Conservation (phyloP, 2,888 invertebrate genomes). For the Digitonthophagus gazella region DNA sequence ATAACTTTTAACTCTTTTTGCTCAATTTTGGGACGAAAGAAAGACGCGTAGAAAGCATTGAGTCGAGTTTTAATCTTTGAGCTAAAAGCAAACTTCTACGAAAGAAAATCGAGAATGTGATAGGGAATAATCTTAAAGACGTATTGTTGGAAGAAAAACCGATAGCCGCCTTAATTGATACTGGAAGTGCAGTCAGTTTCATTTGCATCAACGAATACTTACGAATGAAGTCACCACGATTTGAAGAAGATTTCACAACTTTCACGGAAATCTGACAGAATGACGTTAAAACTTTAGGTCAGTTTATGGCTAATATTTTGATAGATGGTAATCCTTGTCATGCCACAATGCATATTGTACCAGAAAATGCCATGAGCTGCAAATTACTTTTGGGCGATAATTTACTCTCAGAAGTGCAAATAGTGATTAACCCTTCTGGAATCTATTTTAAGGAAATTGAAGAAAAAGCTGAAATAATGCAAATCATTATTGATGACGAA, state of each 20-base stretch:
- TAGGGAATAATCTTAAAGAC: background rate
- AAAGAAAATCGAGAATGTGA: background rate
- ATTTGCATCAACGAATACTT: background rate
- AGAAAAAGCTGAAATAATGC: background rate
- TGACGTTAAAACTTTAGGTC: constrained; percentile 17
- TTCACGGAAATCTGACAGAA: constrained; percentile 19
- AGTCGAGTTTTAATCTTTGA: no score
- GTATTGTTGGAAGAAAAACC: background rate
- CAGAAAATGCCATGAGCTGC: constrained; percentile 13
- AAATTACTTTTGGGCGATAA: constrained; percentile 19
- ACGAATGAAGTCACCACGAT: background rate
- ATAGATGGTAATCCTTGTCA: no score
- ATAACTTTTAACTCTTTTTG: no score
- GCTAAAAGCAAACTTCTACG: no score
- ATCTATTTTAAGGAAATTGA: background rate
- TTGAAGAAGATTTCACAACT: constrained; percentile 14
- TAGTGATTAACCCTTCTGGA: background rate
- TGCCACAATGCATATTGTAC: constrained; percentile 23
- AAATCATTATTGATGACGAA: constrained; percentile 3
- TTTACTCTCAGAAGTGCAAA: constrained; percentile 1
- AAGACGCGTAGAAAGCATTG: no score
- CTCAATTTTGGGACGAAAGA: no score
- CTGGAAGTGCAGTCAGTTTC: constrained; percentile 22
- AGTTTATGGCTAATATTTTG: no score
- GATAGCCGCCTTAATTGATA: constrained; percentile 21